These are phyloP conservation scores for Fulmarus glacialis DNA, from an alignment of 2,113 vertebrate species.

Conservation along the genomic window DNA sequence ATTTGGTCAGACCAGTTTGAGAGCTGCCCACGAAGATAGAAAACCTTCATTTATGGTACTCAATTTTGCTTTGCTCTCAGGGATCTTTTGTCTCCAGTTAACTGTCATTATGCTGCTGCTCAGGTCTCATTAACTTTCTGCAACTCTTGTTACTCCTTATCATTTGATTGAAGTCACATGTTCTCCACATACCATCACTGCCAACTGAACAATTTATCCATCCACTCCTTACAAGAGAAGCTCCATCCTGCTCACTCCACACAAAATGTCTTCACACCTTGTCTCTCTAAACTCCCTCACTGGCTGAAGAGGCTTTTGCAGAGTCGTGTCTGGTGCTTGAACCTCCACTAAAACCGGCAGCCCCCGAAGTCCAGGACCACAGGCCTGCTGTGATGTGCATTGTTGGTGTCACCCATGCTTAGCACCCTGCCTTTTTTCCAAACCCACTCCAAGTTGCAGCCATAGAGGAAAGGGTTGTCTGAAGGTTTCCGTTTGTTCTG, in stretches of 20 bases:
- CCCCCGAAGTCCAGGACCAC: not conserved
- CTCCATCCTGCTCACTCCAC: not conserved
- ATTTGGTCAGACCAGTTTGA: not conserved
- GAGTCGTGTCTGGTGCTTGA: not conserved
- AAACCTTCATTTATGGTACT: not conserved
- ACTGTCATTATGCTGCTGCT: slow-evolving; percentile 25
- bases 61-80: not conserved
- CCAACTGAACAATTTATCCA: not conserved
- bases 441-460: not conserved
- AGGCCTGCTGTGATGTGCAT: not conserved
- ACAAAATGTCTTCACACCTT: not conserved
- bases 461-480: not conserved
- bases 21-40: not conserved
- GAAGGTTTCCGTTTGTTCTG: not conserved
- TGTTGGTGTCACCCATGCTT: not conserved
- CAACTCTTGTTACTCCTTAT: not conserved
- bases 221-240: not conserved
- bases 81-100: slow-evolving; percentile 26
- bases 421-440: not conserved
- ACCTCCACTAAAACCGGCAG: not conserved
- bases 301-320: not conserved
- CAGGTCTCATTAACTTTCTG: slow-evolving; percentile 23
- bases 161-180: not conserved
- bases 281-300: not conserved
- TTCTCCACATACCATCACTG: not conserved